These are phyloP conservation scores for Pristionchus fissidentatus DNA, from an alignment of 2,888 invertebrate species.

Conservation along the genomic window DNA sequence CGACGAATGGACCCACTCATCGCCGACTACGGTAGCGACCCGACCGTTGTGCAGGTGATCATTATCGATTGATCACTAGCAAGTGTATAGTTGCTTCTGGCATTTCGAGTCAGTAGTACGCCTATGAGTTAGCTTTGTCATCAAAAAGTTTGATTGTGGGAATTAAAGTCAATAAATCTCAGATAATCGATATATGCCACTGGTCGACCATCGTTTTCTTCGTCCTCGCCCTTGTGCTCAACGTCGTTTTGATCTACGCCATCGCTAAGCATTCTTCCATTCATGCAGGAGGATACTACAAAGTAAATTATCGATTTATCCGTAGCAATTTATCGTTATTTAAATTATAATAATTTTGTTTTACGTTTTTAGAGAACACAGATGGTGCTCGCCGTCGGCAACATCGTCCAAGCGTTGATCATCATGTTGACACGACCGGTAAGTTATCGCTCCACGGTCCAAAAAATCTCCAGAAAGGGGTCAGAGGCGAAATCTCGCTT, in stretches of 20 bases:
- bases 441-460: too few relatives aligned
- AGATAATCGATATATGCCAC: conserved; percentile 10
- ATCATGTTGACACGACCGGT: conserved; percentile 12
- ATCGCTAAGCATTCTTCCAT: conserved; percentile 6
- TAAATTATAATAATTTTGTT: neutral
- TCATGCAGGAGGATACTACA: conserved; percentile 7
- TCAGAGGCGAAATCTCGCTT: too few relatives aligned
- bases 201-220: neutral
- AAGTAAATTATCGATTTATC: neutral
- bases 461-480: too few relatives aligned
- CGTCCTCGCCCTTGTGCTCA: neutral
- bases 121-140: too few relatives aligned
- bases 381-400: neutral
- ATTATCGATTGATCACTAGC: neutral
- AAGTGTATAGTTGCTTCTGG: neutral
- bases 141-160: too few relatives aligned
- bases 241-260: conserved; percentile 1
- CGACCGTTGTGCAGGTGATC: neutral
- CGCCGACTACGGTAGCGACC: neutral
- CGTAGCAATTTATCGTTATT: neutral
- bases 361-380: neutral
- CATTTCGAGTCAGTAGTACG: too few relatives aligned
- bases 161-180: neutral
- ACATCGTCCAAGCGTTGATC: neutral
- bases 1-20: neutral